Evolutionary conservation across 2,888 invertebrate species (phyloP).

Genomic region (Caenorhabditis zanzibari): DNA sequence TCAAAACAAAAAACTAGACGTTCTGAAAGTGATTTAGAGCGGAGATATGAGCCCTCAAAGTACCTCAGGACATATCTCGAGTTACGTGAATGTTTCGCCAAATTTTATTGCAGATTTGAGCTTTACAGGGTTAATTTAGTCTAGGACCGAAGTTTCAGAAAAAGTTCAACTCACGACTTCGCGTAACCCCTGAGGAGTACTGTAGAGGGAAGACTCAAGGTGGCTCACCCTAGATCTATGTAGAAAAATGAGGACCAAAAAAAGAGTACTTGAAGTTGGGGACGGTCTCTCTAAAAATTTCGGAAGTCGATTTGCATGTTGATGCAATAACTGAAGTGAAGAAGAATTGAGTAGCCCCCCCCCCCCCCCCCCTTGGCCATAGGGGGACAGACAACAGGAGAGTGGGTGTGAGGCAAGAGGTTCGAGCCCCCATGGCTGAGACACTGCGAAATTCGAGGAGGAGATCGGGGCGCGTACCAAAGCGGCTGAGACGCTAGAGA

Average conservation of each 20-base stretch:
- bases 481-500: slow-evolving; percentile 57
- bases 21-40: too few species aligned
- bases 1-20: too few species aligned
- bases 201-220: slow-evolving; percentile 3
- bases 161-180: too few species aligned
- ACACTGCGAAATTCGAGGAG: slow-evolving; percentile 59
- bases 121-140: too few species aligned
- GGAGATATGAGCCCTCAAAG: too few species aligned
- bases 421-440: slow-evolving; percentile 43
- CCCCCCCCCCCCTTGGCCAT: too few species aligned
- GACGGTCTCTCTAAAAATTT: slow-evolving; percentile 31
- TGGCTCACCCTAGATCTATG: background rate
- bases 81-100: too few species aligned
- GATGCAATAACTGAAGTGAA: slow-evolving; percentile 61
- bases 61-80: too few species aligned
- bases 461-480: slow-evolving; percentile 58
- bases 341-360: slow-evolving; percentile 61
- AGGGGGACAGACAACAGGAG: slow-evolving; percentile 52
- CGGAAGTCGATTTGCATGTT: slow-evolving; percentile 54
- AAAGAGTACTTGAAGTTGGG: background rate
- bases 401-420: slow-evolving; percentile 54
- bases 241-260: background rate
- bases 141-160: too few species aligned
- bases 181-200: too few species aligned
- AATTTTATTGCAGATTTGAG: too few species aligned